Base-by-base conservation (phyloP, 1,140 invertebrate genomes). In the Anastrepha obliqua region DNA sequence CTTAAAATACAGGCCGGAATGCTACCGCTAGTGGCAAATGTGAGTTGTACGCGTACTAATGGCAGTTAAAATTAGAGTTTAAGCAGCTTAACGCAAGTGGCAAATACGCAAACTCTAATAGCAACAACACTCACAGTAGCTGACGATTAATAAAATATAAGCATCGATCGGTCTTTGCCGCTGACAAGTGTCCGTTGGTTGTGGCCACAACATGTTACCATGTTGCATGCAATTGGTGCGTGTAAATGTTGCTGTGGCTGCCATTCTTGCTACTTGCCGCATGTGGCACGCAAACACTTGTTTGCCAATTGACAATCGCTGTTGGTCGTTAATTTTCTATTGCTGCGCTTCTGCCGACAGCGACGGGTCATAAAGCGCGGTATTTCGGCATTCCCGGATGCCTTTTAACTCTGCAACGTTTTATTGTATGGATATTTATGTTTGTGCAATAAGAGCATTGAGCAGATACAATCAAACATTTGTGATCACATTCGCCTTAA, bases 321-420 rank as follows among this genome's bases (percentile, higher is more conserved):
- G 51, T 81, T 81, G 20, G 74, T 81, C 74, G 74, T 81, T 81
- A 81, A 81, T 81, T 81, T 81, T 81, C 74, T 81, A 81, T 81
- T 81, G n/a, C 74, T 51, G 74, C 17, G 47, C 74, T 55, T 55
- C 20, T 81, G 74, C 74, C 74, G 74, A 9, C 74, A 15, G 74
- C 74, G 74, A 55, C 74, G 20, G n/a, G 51, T 51, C 74, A 81
- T 81, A 81, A 81, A 81, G 47, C 42, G 74, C 47, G 15, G 47
- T 81, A 20, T 81, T 81, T 81, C 74, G 74, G 74, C 74, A 81
- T 51, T 55, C 47, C 47, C 9, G 17, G 47, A 0, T 55, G 17
- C 20, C 74, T 81, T 58, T 6, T n/a, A 55, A 47, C 74, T 81
- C 74, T 81, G 47, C 20, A 55, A 47, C 17, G n/a, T 81, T 81